Conservation (phyloP, 1,140 invertebrate genomes). For the Zaprionus kolodkinae region DNA sequence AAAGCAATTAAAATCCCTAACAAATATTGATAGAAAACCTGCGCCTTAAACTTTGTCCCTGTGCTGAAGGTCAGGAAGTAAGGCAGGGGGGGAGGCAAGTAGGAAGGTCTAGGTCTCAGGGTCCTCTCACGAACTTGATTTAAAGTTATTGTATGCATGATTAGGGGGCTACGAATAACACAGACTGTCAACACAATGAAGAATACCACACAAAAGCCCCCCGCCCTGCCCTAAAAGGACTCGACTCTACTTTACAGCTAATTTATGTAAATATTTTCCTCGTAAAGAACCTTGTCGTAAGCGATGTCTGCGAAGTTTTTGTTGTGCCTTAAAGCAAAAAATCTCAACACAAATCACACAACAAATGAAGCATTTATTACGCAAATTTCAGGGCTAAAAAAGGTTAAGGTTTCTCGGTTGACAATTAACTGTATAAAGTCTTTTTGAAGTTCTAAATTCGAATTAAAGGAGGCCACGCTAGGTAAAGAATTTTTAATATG, state of each 20-base stretch:
- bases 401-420: neutral
- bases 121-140: constrained; percentile 17
- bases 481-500: neutral
- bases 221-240: neutral
- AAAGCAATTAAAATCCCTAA: constrained; percentile 65
- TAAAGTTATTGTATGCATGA: constrained; percentile 42
- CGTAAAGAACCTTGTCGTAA: constrained; percentile 31
- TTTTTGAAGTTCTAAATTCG: neutral
- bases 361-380: constrained; percentile 26
- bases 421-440: neutral
- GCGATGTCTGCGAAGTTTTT: constrained; percentile 67
- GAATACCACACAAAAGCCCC: constrained; percentile 4
- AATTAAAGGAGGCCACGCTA: neutral
- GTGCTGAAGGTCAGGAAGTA: neutral
- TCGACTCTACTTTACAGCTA: constrained; percentile 44
- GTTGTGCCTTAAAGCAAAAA: constrained; percentile 24
- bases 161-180: constrained; percentile 18
- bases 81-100: neutral
- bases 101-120: neutral
- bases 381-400: neutral
- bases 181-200: constrained; percentile 35
- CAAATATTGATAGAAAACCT: constrained; percentile 58
- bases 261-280: constrained; percentile 68
- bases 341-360: constrained; percentile 58
- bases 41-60: neutral